Base-by-base conservation (phyloP, 2,113 vertebrate species). In the Bothrops jararaca region DNA sequence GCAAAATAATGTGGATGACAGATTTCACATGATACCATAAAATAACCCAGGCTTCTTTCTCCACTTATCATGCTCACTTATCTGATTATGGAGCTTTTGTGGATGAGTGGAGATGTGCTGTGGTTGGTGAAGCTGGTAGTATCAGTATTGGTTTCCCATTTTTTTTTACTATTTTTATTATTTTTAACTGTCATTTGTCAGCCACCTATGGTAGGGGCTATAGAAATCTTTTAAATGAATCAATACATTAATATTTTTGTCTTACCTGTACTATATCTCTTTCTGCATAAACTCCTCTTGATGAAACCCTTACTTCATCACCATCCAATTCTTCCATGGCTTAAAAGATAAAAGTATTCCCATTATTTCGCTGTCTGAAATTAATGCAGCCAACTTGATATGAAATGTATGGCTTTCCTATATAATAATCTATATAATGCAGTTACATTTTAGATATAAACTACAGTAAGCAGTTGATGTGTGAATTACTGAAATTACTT, bases 191-290 rank as follows among this genome's bases (percentile, higher is more conserved):
- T 39, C 34, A 42, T 42, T 80, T 80, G 74, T 80, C 34, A 80
- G 74, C 18, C 74, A 22, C 18, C 74, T 42, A 20, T 39, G 34
- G 34, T 42, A 39, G 34, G 5, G 18, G 74, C 74, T 80, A 80
- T 8, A 42, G 74, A 80, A 39, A 80, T 80, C 69, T 80, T 39
- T 80, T 80, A 80, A 42, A 80, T 80, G 18, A 80, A 80, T 80
- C 74, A 42, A 22, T 22, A 39, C 34, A 42, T 80, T 20, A 3
- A 39, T 80, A 42, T 95, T 93, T 92, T 29, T 91, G 39, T 94
- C 97, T 96, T 93, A 99, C 99, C 99, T 99, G 99, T 58, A 99
- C 99, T 95, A 99, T 99, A 96, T 99, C 99, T 95, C 99, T 98
- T 97, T 99, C 99, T 12, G 99, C 99, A 85, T 97, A 98, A 95